phyloP scores from a whole-genome alignment of 2,888 invertebrate genomes.

The Pecten maximus region DNA sequence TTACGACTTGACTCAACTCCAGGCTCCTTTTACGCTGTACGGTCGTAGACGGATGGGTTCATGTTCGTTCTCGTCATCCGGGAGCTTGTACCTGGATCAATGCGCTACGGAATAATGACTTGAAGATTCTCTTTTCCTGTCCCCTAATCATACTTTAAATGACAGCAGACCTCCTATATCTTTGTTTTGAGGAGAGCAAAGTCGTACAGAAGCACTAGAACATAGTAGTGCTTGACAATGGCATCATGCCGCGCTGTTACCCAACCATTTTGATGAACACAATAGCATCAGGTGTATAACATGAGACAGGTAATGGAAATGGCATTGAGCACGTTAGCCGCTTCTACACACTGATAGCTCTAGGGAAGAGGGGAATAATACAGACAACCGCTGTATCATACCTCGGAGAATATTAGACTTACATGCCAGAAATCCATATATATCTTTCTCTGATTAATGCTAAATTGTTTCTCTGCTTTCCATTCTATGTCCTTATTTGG shows the following conservation, averaged over 20 bases:
- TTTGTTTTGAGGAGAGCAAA: neutral
- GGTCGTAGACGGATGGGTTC: neutral
- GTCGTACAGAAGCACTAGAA: neutral
- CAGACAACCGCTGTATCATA: neutral
- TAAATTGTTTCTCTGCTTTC: conserved; percentile 29
- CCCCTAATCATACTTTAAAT: conserved; percentile 15
- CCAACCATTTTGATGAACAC: neutral
- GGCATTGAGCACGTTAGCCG: neutral
- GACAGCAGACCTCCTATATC: neutral
- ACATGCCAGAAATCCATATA: conserved; percentile 35
- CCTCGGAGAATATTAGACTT: conserved; percentile 20
- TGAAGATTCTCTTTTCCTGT: neutral
- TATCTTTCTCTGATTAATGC: conserved; percentile 20
- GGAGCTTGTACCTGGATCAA: neutral
- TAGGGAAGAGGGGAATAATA: neutral
- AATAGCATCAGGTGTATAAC: neutral
- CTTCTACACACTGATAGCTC: neutral
- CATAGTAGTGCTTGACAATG: neutral
- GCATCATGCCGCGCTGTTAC: neutral
- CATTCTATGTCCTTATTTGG: conserved; percentile 23
- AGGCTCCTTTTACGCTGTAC: neutral
- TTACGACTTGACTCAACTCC: neutral
- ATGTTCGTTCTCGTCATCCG: neutral
- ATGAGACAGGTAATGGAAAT: conserved; percentile 2
- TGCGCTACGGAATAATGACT: neutral